Evolutionary conservation across 2,113 vertebrate genomes (phyloP).

Genomic region (Mandrillus leucophaeus): DNA sequence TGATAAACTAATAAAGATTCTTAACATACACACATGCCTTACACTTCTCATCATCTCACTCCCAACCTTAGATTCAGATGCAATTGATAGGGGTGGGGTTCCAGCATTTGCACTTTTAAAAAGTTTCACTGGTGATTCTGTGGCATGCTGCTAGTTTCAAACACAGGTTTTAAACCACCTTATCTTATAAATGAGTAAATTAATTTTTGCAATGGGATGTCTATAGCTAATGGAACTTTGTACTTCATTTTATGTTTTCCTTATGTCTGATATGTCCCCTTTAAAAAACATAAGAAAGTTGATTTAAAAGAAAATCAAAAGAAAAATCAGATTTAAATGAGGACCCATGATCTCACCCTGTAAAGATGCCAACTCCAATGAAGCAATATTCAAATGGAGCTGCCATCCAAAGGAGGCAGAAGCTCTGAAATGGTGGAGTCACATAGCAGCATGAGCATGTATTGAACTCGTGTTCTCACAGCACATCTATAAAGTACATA

Average conservation of each 20-base stretch:
- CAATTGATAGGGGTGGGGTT: background rate
- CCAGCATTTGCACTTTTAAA: background rate
- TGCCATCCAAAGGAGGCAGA: constrained; percentile 48
- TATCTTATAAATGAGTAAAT: background rate
- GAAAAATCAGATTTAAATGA: background rate
- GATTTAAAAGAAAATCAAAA: background rate
- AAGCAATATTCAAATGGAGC: background rate
- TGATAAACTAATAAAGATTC: background rate
- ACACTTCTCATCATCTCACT: background rate
- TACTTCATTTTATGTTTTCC: constrained; percentile 30
- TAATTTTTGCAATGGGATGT: background rate
- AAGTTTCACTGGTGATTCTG: background rate
- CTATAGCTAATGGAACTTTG: background rate
- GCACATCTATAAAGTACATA: background rate
- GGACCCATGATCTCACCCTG: background rate
- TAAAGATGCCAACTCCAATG: background rate
- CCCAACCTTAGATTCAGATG: background rate
- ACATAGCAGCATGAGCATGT: background rate
- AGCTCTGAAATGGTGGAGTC: constrained; percentile 75
- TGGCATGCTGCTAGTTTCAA: background rate
- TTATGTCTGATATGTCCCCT: background rate
- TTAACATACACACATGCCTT: background rate
- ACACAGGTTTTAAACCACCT: background rate
- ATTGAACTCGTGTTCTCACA: background rate
- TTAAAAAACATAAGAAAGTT: background rate